Base-by-base conservation (phyloP, 1,140 invertebrate genomes). In the Parapsyche elsis region DNA sequence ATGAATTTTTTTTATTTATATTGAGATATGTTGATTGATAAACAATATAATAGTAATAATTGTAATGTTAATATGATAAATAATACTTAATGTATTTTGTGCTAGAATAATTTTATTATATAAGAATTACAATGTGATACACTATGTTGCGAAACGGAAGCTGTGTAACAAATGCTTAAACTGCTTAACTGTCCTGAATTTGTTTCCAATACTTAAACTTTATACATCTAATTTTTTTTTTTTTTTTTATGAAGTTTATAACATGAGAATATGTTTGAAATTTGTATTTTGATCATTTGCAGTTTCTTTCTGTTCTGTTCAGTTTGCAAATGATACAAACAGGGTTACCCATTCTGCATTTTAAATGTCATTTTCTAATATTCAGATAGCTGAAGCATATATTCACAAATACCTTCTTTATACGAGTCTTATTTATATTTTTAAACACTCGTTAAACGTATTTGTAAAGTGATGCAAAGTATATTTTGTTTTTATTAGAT, bases 51-150 rank as follows among this genome's bases (percentile, higher is more conserved):
- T 78, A 80, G 75, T 81, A 80, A 83, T 81, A 78, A 81, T 80
- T 73, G 78, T 77, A 77, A 76, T 77, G 19, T 77, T 81, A 83
- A 83, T 71, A 74, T 79, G 19, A 73, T 79, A 79, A 80, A 75
- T 76, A 67, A 77, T 44, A 59, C 12, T 80, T 81, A 80, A 80
- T 81, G 82, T 83, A 83, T 61, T 81, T 76, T 83, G 80, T 83
- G 82, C 80, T 83, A 83, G 82, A 81, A 81, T 83, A 83, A 80
- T 81, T 81, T 81, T 83, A 79, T 71, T 79, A 79, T 64, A 57
- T 83, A 81, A 83, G 80, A 71, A 81, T 83, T 83, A 83, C 78
- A 83, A 81, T 83, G 82, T 83, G 82, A 83, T 83, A 83, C 80
- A 83, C 78, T 81, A 80, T 80, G 77, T 83, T 81, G 80, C 82